Evolutionary conservation across 2,113 vertebrate genomes (phyloP).

Genomic region (Pteronura brasiliensis): DNA sequence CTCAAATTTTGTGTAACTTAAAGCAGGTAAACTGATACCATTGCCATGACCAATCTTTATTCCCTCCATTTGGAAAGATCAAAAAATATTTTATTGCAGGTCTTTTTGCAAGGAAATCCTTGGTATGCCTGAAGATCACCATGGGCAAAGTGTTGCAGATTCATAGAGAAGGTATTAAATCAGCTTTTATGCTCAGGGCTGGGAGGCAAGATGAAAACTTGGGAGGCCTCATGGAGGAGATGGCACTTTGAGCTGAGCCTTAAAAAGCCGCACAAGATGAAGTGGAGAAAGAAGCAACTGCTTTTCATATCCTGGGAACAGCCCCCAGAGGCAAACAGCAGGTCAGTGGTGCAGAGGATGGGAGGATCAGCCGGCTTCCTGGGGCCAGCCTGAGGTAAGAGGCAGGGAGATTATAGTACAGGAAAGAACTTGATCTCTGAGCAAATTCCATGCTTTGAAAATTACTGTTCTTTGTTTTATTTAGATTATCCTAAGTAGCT

Average conservation of each 20-base stretch:
- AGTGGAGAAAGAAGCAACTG: background rate
- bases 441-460: background rate
- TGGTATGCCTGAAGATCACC: background rate
- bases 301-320: background rate
- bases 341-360: background rate
- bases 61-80: background rate
- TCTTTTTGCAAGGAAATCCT: background rate
- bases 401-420: background rate
- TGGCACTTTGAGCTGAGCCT: background rate
- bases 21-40: background rate
- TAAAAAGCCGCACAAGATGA: background rate
- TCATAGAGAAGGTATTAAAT: background rate
- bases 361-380: background rate
- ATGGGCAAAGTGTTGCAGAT: background rate
- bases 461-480: background rate
- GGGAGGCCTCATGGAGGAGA: background rate
- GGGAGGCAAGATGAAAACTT: background rate
- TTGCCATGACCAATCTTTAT: background rate
- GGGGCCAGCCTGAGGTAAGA: background rate
- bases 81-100: background rate
- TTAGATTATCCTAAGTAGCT: background rate
- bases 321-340: background rate
- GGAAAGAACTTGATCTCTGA: background rate
- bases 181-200: background rate
- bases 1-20: conserved; percentile 1